These are phyloP conservation scores for Eonycteris spelaea DNA, from an alignment of 2,113 vertebrate species.

Conservation along the genomic window DNA sequence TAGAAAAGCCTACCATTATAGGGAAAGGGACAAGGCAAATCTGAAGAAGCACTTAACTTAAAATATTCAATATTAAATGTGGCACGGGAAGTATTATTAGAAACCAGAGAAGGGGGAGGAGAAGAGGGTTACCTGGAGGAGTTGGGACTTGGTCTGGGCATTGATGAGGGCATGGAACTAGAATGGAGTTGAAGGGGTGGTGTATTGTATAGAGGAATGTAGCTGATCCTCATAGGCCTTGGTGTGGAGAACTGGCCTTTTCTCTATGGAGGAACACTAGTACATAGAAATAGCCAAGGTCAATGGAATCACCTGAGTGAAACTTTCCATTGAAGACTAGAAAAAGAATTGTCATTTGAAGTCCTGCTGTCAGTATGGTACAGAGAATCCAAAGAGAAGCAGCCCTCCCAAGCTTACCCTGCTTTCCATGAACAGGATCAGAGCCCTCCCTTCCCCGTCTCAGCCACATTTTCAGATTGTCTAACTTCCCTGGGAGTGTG, in stretches of 20 bases:
- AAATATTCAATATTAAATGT: not conserved
- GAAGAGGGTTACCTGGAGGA: not conserved
- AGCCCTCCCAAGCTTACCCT: not conserved
- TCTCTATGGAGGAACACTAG: not conserved
- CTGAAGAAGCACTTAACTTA: not conserved
- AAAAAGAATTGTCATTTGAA: not conserved
- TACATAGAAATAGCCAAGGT: not conserved
- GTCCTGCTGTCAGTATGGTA: not conserved
- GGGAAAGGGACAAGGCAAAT: not conserved
- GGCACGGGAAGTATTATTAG: not conserved
- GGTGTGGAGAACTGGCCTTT: not conserved
- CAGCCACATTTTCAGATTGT: not conserved
- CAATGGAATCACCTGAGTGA: not conserved
- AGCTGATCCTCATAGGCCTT: not conserved
- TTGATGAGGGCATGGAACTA: not conserved
- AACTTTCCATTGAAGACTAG: not conserved
- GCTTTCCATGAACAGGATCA: not conserved
- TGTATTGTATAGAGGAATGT: rapidly evolving
- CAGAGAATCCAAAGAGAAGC: not conserved
- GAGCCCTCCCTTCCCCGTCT: not conserved
- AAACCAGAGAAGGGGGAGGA: not conserved
- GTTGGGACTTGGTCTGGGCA: not conserved
- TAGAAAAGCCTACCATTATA: not conserved
- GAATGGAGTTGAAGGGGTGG: not conserved
- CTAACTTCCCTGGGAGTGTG: not conserved